A percentile compares a stretch with the other conserved stretches of the same genome.
These are phyloP conservation scores for Cacatua alba DNA, from an alignment of 2,113 vertebrate genomes.

Conservation along the genomic window DNA sequence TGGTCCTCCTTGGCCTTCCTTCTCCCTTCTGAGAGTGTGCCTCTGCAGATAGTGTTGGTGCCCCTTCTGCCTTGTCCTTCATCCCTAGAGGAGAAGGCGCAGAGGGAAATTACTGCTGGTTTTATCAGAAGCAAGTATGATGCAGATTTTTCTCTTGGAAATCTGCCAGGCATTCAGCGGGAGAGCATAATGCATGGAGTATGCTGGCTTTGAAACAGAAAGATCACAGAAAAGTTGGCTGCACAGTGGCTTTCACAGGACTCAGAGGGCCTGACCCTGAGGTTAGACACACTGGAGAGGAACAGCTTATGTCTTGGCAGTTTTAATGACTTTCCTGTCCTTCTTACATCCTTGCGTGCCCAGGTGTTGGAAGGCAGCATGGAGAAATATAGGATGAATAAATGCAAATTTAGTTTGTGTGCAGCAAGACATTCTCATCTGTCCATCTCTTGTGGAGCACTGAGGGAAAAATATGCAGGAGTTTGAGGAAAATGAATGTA, in stretches of 20 bases:
- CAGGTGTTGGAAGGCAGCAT: background rate
- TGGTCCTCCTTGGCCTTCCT: rapidly evolving
- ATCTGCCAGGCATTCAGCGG: background rate
- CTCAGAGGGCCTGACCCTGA: background rate
- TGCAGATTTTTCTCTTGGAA: constrained; percentile 27
- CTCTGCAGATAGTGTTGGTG: background rate
- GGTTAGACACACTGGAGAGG: background rate
- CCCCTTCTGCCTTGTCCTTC: background rate
- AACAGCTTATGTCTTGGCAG: background rate
- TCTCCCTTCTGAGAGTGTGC: background rate
- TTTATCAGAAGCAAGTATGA: background rate
- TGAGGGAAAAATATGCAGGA: background rate
- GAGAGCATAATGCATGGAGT: background rate
- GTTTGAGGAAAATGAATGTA: background rate
- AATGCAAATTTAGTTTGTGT: background rate
- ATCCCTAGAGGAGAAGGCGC: background rate
- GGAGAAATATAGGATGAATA: background rate
- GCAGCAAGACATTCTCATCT: background rate
- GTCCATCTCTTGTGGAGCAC: background rate
- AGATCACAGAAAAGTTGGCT: constrained; percentile 27
- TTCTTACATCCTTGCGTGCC: background rate
- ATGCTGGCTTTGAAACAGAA: constrained; percentile 4
- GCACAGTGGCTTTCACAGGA: background rate
- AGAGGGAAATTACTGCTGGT: background rate
- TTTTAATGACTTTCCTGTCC: background rate